phyloP scores from a whole-genome alignment of 2,797 vertebrate species.

The Agapornis canus region DNA sequence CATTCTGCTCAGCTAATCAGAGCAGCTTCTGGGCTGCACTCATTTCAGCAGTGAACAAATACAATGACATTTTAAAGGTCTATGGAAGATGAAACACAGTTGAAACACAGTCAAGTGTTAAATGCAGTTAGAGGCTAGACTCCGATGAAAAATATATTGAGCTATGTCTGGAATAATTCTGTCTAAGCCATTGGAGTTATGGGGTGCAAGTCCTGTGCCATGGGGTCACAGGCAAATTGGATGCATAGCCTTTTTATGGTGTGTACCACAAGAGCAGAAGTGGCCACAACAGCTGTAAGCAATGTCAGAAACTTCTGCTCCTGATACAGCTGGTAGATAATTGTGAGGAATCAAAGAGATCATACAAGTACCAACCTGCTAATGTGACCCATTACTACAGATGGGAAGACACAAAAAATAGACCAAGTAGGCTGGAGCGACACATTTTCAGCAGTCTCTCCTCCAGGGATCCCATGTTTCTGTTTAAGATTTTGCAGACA shows the following conservation, averaged over 20 bases:
- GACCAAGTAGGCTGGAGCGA: background rate
- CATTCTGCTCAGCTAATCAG: background rate
- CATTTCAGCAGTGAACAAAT: background rate
- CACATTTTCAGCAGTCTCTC: background rate
- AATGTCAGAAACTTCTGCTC: background rate
- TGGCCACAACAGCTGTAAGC: background rate
- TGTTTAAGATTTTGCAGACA: background rate
- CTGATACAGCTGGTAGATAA: background rate
- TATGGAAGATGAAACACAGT: background rate
- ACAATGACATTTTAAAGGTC: background rate
- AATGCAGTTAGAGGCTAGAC: background rate
- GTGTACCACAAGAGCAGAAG: background rate
- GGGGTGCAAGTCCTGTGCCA: background rate
- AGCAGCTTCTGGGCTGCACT: background rate
- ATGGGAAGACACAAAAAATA: background rate
- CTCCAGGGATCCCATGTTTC: background rate
- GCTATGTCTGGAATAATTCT: background rate
- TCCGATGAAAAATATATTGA: background rate
- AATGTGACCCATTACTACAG: accelerated
- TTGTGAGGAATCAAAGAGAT: background rate
- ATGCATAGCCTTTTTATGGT: accelerated
- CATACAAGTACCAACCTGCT: background rate
- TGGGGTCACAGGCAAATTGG: background rate
- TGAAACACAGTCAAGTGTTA: background rate
- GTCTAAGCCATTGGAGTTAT: background rate